Percentiles rank a stretch among this genome's conserved stretches.
Conservation (phyloP, 1,140 invertebrate genomes). For the Meteorus sp. region DNA sequence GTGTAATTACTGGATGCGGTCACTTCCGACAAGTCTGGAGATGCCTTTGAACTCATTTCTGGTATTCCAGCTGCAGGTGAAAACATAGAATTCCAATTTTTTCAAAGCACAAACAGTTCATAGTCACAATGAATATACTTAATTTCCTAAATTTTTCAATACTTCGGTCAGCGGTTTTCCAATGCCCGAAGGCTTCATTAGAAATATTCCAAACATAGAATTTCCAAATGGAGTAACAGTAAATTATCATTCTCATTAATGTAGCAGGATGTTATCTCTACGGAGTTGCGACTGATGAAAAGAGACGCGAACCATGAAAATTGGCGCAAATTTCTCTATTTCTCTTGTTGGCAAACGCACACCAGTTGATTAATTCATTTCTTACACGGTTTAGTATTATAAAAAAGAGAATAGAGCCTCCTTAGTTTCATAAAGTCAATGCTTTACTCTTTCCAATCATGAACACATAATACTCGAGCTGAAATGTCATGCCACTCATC, state of each 20-base stretch:
- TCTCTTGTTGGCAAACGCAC: slow-evolving; percentile 16
- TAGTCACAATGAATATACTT: too few species aligned
- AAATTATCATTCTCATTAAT: slow-evolving; percentile 31
- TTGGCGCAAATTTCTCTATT: slow-evolving; percentile 34
- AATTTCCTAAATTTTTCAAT: too few species aligned
- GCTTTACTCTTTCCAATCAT: too few species aligned
- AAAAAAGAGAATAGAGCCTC: slow-evolving; percentile 22
- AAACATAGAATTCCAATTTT: background rate
- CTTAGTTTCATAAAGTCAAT: slow-evolving; percentile 16
- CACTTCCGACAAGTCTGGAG: background rate
- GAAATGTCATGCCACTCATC: too few species aligned
- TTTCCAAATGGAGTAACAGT: slow-evolving; percentile 17
- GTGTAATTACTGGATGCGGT: background rate
- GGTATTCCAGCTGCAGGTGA: background rate
- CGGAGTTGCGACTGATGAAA: slow-evolving; percentile 27
- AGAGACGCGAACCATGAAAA: slow-evolving; percentile 48
- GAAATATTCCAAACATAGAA: slow-evolving; percentile 1
- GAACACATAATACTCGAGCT: too few species aligned
- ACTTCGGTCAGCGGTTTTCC: too few species aligned
- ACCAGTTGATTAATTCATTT: slow-evolving; percentile 12
- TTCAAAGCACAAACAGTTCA: background rate
- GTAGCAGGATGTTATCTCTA: background rate
- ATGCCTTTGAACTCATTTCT: background rate
- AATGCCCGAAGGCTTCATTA: too few species aligned
- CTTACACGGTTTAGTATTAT: background rate